Evolutionary conservation across 2,888 invertebrate species (phyloP).

Genomic region (Drosophila trichaetosa): DNA sequence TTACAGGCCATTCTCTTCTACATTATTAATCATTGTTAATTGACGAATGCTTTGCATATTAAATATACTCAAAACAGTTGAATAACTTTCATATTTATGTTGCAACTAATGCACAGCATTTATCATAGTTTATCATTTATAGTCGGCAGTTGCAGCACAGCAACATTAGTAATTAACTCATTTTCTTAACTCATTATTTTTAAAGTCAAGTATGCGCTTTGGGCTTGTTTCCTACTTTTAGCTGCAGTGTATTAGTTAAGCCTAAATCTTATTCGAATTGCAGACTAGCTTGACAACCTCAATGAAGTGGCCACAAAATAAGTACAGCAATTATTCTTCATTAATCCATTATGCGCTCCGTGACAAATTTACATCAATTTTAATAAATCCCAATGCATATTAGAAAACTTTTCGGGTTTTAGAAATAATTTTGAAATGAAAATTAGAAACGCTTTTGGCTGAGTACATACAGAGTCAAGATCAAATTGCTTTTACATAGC

Average conservation of each 20-base stretch:
- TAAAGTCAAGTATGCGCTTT: not conserved
- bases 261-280: not conserved
- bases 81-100: constrained; percentile 12
- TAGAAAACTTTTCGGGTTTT: not conserved
- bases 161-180: not conserved
- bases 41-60: constrained; percentile 36
- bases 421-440: not conserved
- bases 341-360: not conserved
- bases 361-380: fast-evolving
- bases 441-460: not conserved
- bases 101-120: not conserved
- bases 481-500: not conserved
- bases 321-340: not conserved
- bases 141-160: not conserved
- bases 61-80: not conserved
- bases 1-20: constrained; percentile 33
- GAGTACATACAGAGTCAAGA: not conserved
- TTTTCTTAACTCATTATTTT: not conserved
- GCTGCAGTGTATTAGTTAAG: not conserved
- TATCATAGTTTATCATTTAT: constrained; percentile 2
- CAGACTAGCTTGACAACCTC: not conserved
- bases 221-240: not conserved
- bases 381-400: not conserved
- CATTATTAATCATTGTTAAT: constrained; percentile 75
- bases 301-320: not conserved